These are phyloP conservation scores for Acanthurus leucopareius DNA, from an alignment of 2,797 vertebrate species.

Conservation along the genomic window DNA sequence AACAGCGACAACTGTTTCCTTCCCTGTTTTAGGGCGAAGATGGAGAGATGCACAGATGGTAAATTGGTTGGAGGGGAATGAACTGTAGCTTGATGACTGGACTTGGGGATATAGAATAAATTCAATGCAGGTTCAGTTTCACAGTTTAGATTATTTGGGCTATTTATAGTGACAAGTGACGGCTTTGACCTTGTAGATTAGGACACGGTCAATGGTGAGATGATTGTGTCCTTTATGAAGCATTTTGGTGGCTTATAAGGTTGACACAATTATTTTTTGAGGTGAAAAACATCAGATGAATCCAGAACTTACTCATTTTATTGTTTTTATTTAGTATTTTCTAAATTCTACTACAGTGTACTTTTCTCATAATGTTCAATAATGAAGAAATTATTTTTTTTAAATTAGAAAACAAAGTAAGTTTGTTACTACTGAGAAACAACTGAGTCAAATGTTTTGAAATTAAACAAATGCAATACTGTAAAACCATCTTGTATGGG, in stretches of 20 bases:
- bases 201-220: conserved; percentile 18
- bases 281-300: conserved; percentile 5
- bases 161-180: conserved; percentile 45
- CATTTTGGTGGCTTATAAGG: conserved; percentile 7
- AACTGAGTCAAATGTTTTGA: too few species aligned
- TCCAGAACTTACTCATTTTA: conserved; percentile 7
- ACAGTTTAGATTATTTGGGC: conserved; percentile 46
- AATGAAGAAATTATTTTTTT: neutral
- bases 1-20: conserved; percentile 95
- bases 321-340: neutral
- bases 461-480: neutral
- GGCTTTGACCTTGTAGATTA: conserved; percentile 67
- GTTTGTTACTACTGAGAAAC: too few species aligned
- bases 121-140: conserved; percentile 63
- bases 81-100: conserved; percentile 86
- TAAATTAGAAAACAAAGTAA: too few species aligned
- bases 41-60: conserved; percentile 89
- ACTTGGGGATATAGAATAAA: conserved; percentile 70
- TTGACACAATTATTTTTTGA: neutral
- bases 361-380: neutral
- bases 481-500: conserved; percentile 5
- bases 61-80: conserved; percentile 91
- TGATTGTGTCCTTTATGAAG: conserved; percentile 7
- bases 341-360: neutral
- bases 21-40: conserved; percentile 94